Percentiles rank a stretch among this genome's conserved stretches.
phyloP scores from a whole-genome alignment of 2,113 vertebrate species.

The Hystrix brachyura region DNA sequence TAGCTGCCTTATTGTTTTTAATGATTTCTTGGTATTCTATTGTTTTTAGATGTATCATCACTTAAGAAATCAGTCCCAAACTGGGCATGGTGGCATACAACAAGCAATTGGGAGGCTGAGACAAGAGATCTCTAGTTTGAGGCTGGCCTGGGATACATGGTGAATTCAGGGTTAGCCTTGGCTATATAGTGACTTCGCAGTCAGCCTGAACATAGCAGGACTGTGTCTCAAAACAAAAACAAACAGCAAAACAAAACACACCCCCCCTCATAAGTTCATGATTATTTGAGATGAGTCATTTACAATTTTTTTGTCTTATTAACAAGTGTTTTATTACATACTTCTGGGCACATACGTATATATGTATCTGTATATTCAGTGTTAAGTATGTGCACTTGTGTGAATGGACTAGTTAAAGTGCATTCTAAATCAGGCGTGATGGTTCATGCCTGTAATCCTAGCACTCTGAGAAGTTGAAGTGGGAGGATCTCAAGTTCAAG shows the following conservation, averaged over 20 bases:
- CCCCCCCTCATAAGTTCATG: not conserved
- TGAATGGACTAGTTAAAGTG: not conserved
- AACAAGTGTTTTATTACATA: not conserved
- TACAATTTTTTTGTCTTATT: not conserved
- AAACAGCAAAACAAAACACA: not conserved
- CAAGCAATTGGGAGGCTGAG: not conserved
- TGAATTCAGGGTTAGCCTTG: not conserved
- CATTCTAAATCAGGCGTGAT: no score
- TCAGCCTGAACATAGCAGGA: not conserved
- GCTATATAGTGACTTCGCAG: not conserved
- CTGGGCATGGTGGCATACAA: not conserved
- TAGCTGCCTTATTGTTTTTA: not conserved
- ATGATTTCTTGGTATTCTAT: conserved; percentile 1
- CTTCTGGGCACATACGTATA: not conserved
- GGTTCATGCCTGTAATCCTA: no score
- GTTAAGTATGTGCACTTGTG: not conserved
- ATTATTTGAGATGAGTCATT: not conserved
- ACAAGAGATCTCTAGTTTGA: not conserved
- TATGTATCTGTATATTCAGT: not conserved
- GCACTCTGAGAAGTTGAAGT: no score
- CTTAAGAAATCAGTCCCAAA: not conserved
- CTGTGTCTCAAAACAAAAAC: not conserved
- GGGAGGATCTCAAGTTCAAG: no score
- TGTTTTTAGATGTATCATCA: not conserved
- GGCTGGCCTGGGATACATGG: not conserved